Evolutionary conservation across 2,113 vertebrate species (phyloP).

Genomic region (Stercorarius parasiticus): DNA sequence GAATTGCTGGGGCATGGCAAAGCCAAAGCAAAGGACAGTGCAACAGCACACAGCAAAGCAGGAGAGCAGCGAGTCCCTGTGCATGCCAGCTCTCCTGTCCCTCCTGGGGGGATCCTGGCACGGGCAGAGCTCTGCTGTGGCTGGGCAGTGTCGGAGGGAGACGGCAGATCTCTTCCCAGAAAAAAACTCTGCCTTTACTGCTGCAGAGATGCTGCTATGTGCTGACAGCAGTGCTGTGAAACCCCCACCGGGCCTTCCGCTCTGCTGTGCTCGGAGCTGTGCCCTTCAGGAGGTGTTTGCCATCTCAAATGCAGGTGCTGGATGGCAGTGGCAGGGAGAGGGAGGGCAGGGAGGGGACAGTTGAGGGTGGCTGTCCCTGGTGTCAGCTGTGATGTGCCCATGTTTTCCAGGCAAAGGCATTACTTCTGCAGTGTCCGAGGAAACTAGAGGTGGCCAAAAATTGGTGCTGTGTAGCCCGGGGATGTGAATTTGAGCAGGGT

Average conservation of each 20-base stretch:
- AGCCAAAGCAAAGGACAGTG: background rate
- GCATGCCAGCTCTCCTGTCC: background rate
- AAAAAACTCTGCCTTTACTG: background rate
- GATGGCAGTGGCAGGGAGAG: background rate
- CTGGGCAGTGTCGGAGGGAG: background rate
- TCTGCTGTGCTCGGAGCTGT: too few relatives aligned
- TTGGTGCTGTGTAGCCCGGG: background rate
- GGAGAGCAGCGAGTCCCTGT: background rate
- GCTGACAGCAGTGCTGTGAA: background rate
- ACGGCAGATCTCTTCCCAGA: background rate
- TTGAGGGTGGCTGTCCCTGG: background rate
- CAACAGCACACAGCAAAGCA: background rate
- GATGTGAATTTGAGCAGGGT: background rate
- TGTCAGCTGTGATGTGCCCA: background rate
- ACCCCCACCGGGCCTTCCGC: background rate
- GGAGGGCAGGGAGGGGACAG: background rate
- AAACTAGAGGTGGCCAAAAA: background rate
- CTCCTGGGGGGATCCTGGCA: rapidly evolving
- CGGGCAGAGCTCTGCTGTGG: background rate
- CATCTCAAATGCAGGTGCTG: background rate
- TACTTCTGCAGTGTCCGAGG: background rate
- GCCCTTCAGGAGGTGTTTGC: background rate
- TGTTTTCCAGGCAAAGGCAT: background rate
- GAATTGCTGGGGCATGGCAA: background rate
- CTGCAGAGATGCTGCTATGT: background rate